These are phyloP conservation scores for Drosophila watanabei DNA, from an alignment of 1,140 invertebrate genomes.

Conservation along the genomic window DNA sequence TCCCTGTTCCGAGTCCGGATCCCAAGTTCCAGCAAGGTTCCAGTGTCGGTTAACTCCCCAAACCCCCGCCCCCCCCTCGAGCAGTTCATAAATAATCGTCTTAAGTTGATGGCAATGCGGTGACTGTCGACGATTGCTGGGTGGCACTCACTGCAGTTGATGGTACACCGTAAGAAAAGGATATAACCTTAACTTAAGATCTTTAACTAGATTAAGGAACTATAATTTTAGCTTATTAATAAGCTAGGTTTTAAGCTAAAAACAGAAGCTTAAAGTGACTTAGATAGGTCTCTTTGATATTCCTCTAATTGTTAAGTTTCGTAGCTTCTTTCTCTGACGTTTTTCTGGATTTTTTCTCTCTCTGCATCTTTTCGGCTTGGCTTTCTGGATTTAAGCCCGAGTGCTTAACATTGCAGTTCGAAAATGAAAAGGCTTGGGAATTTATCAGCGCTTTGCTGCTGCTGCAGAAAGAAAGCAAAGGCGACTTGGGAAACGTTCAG, in stretches of 20 bases:
- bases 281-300: background rate
- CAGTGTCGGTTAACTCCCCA: constrained; percentile 5
- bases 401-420: constrained; percentile 55
- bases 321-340: background rate
- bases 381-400: constrained; percentile 39
- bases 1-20: constrained; percentile 7
- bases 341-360: background rate
- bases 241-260: too few species aligned
- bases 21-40: constrained; percentile 13
- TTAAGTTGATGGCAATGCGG: constrained; percentile 80
- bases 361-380: constrained; percentile 61
- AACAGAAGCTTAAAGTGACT: too few species aligned
- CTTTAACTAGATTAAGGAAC: background rate
- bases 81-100: constrained; percentile 85
- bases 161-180: constrained; percentile 42
- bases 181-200: background rate
- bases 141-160: constrained; percentile 50
- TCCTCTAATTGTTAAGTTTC: too few species aligned
- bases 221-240: background rate
- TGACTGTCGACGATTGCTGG: constrained; percentile 60
- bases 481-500: constrained; percentile 55
- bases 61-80: constrained; percentile 33
- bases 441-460: constrained; percentile 41
- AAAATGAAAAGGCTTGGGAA: constrained; percentile 41
- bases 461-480: constrained; percentile 67